Evolutionary conservation across 2,113 vertebrate species (phyloP).

Genomic region (Camelus dromedarius): DNA sequence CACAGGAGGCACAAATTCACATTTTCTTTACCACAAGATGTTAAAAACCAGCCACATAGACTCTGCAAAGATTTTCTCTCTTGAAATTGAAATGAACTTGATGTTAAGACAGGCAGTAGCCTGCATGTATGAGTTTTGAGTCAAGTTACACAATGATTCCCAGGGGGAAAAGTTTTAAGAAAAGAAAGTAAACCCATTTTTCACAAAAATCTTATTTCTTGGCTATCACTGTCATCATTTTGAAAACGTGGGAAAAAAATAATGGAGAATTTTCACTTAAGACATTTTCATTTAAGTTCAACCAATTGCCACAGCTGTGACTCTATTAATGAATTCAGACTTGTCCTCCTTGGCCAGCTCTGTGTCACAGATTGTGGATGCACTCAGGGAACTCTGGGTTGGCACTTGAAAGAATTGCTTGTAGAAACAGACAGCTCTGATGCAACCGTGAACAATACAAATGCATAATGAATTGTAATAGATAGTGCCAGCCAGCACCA

Average conservation of each 20-base stretch:
- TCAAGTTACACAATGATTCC: constrained; percentile 9
- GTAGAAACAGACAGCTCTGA: constrained; percentile 21
- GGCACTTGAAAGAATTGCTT: constrained; percentile 31
- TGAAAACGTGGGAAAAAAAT: background rate
- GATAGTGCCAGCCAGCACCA: background rate
- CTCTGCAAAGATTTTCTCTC: constrained; percentile 58
- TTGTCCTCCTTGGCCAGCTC: background rate
- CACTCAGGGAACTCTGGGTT: constrained; percentile 15
- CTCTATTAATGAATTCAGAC: constrained; percentile 8
- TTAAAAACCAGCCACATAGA: constrained; percentile 37
- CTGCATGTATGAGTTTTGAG: constrained; percentile 16
- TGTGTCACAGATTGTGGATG: background rate
- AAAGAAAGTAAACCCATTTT: constrained; percentile 6
- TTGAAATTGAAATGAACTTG: constrained; percentile 54
- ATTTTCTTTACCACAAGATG: background rate
- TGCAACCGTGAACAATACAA: background rate
- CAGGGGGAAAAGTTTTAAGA: background rate
- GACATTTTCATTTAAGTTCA: background rate
- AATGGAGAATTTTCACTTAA: constrained; percentile 35
- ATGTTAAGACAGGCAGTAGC: constrained; percentile 41
- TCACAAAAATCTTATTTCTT: background rate
- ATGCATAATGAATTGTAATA: constrained; percentile 47
- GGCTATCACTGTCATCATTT: background rate
- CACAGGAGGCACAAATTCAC: background rate
- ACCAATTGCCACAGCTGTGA: background rate